Conservation (phyloP, 2,888 invertebrate species). For the Nephrotoma guestfalica region DNA sequence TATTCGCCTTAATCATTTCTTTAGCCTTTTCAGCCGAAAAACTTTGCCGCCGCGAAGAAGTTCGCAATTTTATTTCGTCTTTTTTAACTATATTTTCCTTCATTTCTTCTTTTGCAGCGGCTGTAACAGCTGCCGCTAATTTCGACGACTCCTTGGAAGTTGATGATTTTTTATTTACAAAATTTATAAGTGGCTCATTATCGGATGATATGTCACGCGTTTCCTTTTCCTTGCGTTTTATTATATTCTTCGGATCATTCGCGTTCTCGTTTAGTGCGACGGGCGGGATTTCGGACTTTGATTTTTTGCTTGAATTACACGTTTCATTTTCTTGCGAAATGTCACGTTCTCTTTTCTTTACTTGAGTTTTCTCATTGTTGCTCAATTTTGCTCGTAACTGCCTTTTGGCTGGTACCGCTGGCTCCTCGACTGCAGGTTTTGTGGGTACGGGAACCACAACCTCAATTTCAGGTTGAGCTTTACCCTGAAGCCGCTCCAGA, state of each 20-base stretch:
- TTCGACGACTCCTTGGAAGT: background rate
- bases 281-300: background rate
- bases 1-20: background rate
- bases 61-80: background rate
- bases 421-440: conserved; percentile 15
- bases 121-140: background rate
- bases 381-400: conserved; percentile 39
- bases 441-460: conserved; percentile 35
- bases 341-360: conserved; percentile 5
- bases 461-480: conserved; percentile 41
- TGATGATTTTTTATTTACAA: conserved; percentile 1
- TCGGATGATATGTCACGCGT: conserved; percentile 6
- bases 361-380: conserved; percentile 12
- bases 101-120: background rate
- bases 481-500: conserved; percentile 43
- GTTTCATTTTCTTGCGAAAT: background rate
- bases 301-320: background rate
- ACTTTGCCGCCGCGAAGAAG: conserved; percentile 20
- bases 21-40: conserved; percentile 15
- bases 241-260: background rate
- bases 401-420: conserved; percentile 36
- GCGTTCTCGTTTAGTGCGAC: background rate
- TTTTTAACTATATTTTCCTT: background rate
- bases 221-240: background rate
- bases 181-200: conserved; percentile 7